Conservation (phyloP, 2,888 invertebrate species). For the Brachyptera risi region DNA sequence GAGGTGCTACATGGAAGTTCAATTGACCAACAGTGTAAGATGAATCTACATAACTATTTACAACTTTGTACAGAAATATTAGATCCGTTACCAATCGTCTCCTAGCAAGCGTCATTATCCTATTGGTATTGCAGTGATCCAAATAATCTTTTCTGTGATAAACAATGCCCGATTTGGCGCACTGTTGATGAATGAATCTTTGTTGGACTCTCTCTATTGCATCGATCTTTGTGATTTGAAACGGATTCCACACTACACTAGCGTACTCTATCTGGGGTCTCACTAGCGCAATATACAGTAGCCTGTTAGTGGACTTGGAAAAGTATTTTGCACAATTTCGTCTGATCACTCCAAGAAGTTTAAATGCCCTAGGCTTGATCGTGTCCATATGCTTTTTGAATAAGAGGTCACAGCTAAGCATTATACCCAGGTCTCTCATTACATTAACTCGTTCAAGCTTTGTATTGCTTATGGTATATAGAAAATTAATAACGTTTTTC, state of each 20-base stretch:
- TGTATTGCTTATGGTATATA: background rate
- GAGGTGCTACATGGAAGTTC: background rate
- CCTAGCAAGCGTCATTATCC: background rate
- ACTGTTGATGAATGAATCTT: background rate
- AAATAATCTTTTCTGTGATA: background rate
- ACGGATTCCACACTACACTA: slow-evolving; percentile 10
- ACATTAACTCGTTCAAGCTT: background rate
- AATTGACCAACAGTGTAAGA: background rate
- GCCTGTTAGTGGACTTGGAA: background rate
- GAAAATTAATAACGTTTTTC: background rate
- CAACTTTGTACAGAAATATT: background rate
- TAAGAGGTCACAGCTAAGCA: background rate
- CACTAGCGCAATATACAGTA: background rate
- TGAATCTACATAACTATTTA: background rate
- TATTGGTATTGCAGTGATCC: background rate
- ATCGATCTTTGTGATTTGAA: background rate
- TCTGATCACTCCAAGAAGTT: background rate
- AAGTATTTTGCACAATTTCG: background rate
- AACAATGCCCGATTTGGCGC: background rate
- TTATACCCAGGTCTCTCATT: background rate
- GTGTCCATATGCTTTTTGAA: background rate
- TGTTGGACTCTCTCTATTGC: background rate
- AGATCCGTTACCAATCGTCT: background rate
- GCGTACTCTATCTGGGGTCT: slow-evolving; percentile 11
- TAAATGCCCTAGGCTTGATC: background rate